Base-by-base conservation (phyloP, 2,113 vertebrate species). In the Caranx ignobilis region DNA sequence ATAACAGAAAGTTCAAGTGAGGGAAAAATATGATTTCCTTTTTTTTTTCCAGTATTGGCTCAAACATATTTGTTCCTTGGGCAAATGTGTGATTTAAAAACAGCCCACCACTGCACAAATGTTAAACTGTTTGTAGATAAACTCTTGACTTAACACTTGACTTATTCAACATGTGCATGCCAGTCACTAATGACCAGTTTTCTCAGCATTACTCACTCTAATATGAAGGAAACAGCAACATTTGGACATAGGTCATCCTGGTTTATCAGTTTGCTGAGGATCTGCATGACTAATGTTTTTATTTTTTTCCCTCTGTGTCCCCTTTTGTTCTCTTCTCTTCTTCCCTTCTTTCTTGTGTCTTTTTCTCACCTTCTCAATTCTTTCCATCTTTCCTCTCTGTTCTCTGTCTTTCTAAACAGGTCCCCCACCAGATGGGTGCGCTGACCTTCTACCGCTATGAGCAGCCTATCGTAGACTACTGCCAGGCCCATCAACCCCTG, bases 391-490 rank as follows among this genome's bases (percentile, higher is more conserved):
- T 45, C 52, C 37, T 39, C 55, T 39, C 6, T 66, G 16, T 65
- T 86, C 52, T 57, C 57, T 77, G 16, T 76, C 19, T 8, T 0
- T 39, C 18, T 71, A 6, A 69, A 79, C 93, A 96, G 95, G 94
- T 96, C 70, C 94, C 95, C 50, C 95, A 95, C 83, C 95, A 96
- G 93, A 94, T 96, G 94, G 92, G 94, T n/a, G 94, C 94, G 8
- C 84, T 96, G 92, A 92, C 95, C 82, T 96, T 95, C 92, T 96
- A 95, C 90, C 92, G 94, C 69, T 95, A 95, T 10, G 95, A 96
- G 71, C 95, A 95, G 87, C 95, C 95, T 11, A 94, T 96, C 18
- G 94, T 95, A 72, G 95, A 95, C 89, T 96, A 95, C 94, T 96
- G 95, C 92, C 95, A 95, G 87, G 95, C 95, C 56, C 95, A 96